Evolutionary conservation across 1,140 invertebrate genomes (phyloP), one percentile per base, ranked within the genome.

Genomic region (Drosophila tsacasi): DNA sequence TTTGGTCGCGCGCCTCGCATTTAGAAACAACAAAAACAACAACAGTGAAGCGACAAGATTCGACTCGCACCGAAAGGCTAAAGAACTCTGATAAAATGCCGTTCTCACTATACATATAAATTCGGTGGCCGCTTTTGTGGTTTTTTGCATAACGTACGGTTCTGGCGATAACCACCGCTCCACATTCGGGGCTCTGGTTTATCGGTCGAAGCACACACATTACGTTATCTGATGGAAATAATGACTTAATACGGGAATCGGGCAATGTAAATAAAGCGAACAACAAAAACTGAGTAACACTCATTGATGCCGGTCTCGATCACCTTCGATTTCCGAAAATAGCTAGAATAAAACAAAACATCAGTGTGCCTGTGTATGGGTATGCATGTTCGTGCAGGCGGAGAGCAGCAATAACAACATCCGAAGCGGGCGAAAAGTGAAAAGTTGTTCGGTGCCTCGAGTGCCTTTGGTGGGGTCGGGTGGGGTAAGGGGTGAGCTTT

Each of bases 391-490:
- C 23, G 35, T 68, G 47, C 57, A 47, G 46, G 35, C 30, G 19
- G 42, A 63, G 42, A 76, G 42, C 44, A 58, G 39, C 54, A 79
- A 61, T 55, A 73, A 83, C 62, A 73, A 80, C 52, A 80, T 49
- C 47, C 42, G 52, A 47, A 25, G 58, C 23, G 47, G 55, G 63
- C 25, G 42, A 85, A 74, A 85, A 62, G 60, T 63, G 57, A 76
- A 81, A 82, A 81, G 54, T 81, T 74, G 75, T 61, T 84, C 60
- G 71, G 73, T 63, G 61, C 55, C 30, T 50, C 35, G 54, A 61
- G 35, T 32, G 46, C 47, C 64, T 25, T 55, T 12, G 21, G 32
- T 37, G 52, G 21, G 64, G 67, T 15, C 57, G 59, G 49, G 50
- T 44, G 50, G 54, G 27, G 62, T 49, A 59, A 61, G 35, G 40